phyloP scores from a whole-genome alignment of 2,797 vertebrate genomes.

The Pseudochirops cupreus region DNA sequence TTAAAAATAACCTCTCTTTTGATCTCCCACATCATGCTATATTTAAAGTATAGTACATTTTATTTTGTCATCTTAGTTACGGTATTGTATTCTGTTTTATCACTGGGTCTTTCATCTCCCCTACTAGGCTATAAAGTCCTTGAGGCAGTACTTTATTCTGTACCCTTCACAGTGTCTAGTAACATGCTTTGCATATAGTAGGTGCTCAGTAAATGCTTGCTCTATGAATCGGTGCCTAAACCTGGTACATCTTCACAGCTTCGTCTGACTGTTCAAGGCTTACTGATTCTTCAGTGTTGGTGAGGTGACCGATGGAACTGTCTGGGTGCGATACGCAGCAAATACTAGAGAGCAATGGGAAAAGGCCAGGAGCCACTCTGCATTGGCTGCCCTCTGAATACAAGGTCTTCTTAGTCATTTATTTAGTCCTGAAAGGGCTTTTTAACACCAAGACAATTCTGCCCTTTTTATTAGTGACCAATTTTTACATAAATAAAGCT shows the following conservation, averaged over 20 bases:
- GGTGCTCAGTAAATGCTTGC: background rate
- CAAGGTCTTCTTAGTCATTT: background rate
- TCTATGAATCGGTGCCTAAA: background rate
- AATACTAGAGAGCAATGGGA: background rate
- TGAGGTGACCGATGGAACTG: background rate
- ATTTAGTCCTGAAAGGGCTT: background rate
- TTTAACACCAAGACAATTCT: conserved; percentile 2
- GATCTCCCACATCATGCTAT: background rate
- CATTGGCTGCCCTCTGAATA: background rate
- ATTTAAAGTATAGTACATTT: background rate
- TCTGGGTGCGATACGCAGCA: background rate
- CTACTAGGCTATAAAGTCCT: background rate
- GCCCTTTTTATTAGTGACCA: background rate
- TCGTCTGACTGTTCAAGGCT: background rate
- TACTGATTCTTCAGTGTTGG: background rate
- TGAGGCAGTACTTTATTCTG: background rate
- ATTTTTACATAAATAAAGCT: conserved; percentile 30
- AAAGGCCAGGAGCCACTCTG: background rate
- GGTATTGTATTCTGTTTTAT: background rate
- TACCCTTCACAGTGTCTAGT: background rate
- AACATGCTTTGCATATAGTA: background rate
- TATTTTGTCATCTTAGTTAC: background rate
- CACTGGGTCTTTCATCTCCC: background rate
- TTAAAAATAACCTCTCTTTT: background rate
- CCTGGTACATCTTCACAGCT: background rate